Percentiles rank a stretch among this genome's conserved stretches.
These are phyloP conservation scores for Trachymyrmex septentrionalis DNA, from an alignment of 1,140 invertebrate genomes.

Conservation along the genomic window DNA sequence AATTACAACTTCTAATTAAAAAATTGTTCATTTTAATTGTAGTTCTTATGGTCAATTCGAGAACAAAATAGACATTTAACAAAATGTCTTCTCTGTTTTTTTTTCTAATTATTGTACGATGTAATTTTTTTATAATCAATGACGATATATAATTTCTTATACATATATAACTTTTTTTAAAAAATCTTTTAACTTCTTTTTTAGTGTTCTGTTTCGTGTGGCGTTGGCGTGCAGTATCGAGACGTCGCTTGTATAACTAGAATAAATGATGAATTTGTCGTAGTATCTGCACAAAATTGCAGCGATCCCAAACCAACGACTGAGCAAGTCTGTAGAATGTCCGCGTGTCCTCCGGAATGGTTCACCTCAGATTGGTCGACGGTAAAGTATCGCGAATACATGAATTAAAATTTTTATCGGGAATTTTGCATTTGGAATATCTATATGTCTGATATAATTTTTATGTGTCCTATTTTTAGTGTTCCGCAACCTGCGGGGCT, in stretches of 20 bases:
- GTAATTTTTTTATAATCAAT: neutral
- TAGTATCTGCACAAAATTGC: conserved; percentile 84
- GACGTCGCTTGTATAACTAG: conserved; percentile 88
- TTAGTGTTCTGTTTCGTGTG: conserved; percentile 90
- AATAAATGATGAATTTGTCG: conserved; percentile 80
- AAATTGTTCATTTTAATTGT: neutral
- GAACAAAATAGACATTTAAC: neutral
- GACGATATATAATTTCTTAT: neutral
- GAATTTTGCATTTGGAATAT: neutral
- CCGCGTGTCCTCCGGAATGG: conserved; percentile 89
- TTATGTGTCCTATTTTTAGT: conserved; percentile 73
- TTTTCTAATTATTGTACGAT: neutral
- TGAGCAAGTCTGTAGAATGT: conserved; percentile 85
- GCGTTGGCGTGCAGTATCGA: conserved; percentile 88
- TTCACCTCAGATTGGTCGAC: conserved; percentile 89
- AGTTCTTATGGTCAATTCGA: neutral
- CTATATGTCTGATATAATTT: conserved; percentile 1
- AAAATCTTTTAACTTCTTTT: conserved; percentile 72
- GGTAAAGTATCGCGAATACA: conserved; percentile 78
- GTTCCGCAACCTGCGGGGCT: conserved; percentile 86
- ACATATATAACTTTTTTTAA: too few relatives aligned
- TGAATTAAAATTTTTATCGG: neutral
- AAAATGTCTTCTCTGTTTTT: neutral
- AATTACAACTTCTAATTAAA: neutral
- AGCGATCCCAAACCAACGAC: conserved; percentile 81